Evolutionary conservation across 2,888 invertebrate genomes (phyloP).

Genomic region (Heliconius erato): DNA sequence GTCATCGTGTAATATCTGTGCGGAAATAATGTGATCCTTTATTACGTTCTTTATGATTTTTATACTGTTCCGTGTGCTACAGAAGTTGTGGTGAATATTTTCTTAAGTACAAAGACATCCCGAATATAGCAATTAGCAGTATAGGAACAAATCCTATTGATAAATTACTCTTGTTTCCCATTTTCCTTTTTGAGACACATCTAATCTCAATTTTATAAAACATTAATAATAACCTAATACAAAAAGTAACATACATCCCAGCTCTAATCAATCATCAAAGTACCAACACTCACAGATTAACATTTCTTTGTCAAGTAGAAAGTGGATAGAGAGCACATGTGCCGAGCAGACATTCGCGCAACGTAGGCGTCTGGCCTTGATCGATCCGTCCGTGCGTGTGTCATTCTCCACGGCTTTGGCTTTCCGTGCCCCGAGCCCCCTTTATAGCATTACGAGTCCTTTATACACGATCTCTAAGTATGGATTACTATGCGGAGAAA

Average conservation of each 20-base stretch:
- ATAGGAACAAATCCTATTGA: not conserved
- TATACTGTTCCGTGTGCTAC: not conserved
- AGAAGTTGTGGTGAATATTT: not conserved
- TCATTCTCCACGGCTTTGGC: slow-evolving; percentile 57
- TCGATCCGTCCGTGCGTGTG: slow-evolving; percentile 75
- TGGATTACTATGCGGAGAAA: slow-evolving; percentile 41
- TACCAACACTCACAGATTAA: not conserved
- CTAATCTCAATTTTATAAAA: not conserved
- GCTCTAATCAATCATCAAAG: not conserved
- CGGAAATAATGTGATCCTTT: not conserved
- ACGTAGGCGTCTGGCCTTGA: slow-evolving; percentile 73
- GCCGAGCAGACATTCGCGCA: slow-evolving; percentile 49
- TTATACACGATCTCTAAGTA: slow-evolving; percentile 39
- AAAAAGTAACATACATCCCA: not conserved
- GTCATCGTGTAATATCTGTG: not conserved
- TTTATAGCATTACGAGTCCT: slow-evolving; percentile 48
- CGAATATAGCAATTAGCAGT: too few species aligned
- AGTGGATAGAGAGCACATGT: slow-evolving; percentile 41
- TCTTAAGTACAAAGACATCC: not conserved
- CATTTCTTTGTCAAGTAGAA: slow-evolving; percentile 38
- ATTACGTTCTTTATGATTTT: not conserved
- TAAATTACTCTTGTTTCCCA: not conserved
- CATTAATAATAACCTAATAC: not conserved
- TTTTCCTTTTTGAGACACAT: too few species aligned
- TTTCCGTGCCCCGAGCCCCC: slow-evolving; percentile 51